phyloP scores from a whole-genome alignment of 2,888 invertebrate species.

The Deladenus siricidicola region DNA sequence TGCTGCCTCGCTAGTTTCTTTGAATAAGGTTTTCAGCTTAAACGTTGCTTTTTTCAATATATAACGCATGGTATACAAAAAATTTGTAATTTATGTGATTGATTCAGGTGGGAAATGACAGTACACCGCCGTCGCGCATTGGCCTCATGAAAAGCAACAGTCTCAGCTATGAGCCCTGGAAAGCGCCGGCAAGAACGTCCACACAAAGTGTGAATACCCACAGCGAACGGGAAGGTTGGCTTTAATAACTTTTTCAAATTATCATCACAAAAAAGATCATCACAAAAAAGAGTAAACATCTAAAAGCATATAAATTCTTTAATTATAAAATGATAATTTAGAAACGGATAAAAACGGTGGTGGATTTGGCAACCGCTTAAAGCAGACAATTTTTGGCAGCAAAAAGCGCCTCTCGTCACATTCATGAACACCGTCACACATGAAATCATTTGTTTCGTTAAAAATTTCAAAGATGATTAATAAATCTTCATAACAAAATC shows the following conservation, averaged over 20 bases:
- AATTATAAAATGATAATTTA: neutral
- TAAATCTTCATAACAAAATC: neutral
- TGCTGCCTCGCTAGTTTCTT: conserved; percentile 44
- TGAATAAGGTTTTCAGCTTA: conserved; percentile 46
- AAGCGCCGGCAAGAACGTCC: neutral
- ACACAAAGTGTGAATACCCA: conserved; percentile 29
- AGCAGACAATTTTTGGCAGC: conserved; percentile 51
- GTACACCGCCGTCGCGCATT: neutral
- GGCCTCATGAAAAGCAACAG: conserved; percentile 46
- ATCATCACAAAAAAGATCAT: neutral
- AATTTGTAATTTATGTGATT: neutral
- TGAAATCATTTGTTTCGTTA: neutral
- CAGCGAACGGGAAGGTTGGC: neutral
- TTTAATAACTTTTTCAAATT: neutral
- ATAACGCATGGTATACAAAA: too few species aligned
- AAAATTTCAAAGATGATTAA: neutral
- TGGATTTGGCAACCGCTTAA: conserved; percentile 47
- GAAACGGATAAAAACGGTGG: conserved; percentile 22
- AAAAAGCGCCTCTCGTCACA: conserved; percentile 29
- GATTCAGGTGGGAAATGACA: conserved; percentile 30
- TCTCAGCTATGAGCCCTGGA: conserved; percentile 50
- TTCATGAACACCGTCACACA: conserved; percentile 10
- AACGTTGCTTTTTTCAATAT: too few species aligned
- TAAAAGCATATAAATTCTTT: too few species aligned
- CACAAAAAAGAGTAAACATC: neutral